Percentiles rank a stretch among this genome's conserved stretches.
phyloP scores from a whole-genome alignment of 2,888 invertebrate species.

The Rotaria socialis region DNA sequence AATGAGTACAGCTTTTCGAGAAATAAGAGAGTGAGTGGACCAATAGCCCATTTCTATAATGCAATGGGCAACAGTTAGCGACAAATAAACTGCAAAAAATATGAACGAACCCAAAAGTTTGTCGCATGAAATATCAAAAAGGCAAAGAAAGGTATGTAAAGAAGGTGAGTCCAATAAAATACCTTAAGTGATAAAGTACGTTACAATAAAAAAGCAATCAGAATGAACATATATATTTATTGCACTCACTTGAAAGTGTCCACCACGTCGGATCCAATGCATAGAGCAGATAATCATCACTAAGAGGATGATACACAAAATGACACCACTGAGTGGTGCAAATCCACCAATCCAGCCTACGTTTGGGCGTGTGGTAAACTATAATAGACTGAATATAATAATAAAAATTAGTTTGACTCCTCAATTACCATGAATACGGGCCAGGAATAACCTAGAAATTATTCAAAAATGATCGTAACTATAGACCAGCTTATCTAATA shows the following conservation, averaged over 20 bases:
- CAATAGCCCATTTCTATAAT: conserved; percentile 24
- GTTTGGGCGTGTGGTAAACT: conserved; percentile 60
- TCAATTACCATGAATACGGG: too few species aligned
- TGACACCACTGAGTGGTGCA: conserved; percentile 80
- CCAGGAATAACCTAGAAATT: too few species aligned
- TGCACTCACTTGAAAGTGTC: conserved; percentile 72
- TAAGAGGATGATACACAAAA: conserved; percentile 69
- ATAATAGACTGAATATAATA: background rate
- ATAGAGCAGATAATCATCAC: conserved; percentile 79
- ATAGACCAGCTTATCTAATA: too few species aligned
- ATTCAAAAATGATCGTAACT: too few species aligned
- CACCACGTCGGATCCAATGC: conserved; percentile 77
- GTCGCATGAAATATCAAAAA: conserved; percentile 41
- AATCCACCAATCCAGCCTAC: conserved; percentile 73
- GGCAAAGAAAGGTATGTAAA: conserved; percentile 77
- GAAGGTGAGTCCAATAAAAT: conserved; percentile 86
- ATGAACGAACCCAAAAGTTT: conserved; percentile 61
- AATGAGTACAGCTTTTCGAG: background rate
- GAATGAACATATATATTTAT: accelerated
- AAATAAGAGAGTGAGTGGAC: background rate
- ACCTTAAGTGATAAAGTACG: conserved; percentile 81
- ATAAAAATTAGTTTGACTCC: too few species aligned
- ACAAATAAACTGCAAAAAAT: conserved; percentile 49
- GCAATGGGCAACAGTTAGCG: too few species aligned
- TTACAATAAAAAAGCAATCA: conserved; percentile 85